Conservation (phyloP, 2,888 invertebrate species). For the Limnephilus rhombicus region DNA sequence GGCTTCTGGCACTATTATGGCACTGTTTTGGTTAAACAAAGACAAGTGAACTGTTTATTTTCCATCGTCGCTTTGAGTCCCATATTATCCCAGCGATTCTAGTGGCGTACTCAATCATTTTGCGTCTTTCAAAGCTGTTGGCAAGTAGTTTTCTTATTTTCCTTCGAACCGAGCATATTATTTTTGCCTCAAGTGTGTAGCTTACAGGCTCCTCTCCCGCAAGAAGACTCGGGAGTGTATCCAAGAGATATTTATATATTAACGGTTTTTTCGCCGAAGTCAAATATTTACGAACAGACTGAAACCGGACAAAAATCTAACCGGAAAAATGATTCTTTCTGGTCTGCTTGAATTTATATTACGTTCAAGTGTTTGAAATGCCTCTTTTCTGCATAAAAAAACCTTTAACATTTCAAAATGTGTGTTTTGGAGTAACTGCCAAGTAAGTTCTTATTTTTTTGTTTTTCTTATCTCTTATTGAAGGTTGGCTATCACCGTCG, state of each 20-base stretch:
- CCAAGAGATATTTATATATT: background rate
- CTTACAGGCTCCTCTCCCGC: background rate
- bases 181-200: background rate
- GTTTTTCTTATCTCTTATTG: background rate
- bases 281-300: background rate
- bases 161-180: conserved; percentile 5
- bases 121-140: background rate
- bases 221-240: background rate
- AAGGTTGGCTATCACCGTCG: background rate
- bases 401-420: background rate
- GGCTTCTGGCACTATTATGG: background rate
- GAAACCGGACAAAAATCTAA: background rate
- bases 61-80: background rate
- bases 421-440: background rate
- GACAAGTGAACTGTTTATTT: conserved; percentile 16
- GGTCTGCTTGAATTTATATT: background rate
- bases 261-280: background rate
- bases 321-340: background rate
- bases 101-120: background rate
- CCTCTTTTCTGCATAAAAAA: background rate
- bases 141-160: conserved; percentile 22
- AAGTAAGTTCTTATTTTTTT: background rate
- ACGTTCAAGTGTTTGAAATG: background rate
- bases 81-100: conserved; percentile 3
- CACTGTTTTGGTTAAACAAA: background rate